phyloP scores from a whole-genome alignment of 2,888 invertebrate species.

The Odontomyia ornata region DNA sequence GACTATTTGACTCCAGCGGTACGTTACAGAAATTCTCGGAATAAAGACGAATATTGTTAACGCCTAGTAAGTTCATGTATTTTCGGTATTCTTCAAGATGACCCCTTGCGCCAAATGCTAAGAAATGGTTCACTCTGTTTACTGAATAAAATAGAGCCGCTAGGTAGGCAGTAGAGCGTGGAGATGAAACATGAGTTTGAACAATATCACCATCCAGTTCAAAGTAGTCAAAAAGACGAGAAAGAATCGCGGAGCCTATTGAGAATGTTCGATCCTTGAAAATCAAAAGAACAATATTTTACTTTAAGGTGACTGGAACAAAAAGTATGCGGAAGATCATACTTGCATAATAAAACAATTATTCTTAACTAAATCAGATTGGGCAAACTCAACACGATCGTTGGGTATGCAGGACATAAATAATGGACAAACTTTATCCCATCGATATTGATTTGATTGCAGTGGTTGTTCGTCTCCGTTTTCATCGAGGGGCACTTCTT shows the following conservation, averaged over 20 bases:
- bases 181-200: constrained; percentile 82
- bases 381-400: constrained; percentile 67
- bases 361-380: constrained; percentile 67
- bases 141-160: constrained; percentile 73
- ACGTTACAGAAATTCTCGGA: constrained; percentile 67
- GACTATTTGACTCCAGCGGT: constrained; percentile 65
- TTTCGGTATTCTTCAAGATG: constrained; percentile 70
- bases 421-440: constrained; percentile 66
- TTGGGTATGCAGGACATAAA: constrained; percentile 68
- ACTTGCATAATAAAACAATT: constrained; percentile 70
- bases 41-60: constrained; percentile 68
- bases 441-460: constrained; percentile 58
- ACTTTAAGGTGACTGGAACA: neutral
- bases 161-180: constrained; percentile 80
- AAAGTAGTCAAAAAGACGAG: constrained; percentile 70
- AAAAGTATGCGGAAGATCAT: constrained; percentile 42
- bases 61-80: constrained; percentile 75
- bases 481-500: constrained; percentile 51
- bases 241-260: constrained; percentile 79
- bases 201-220: constrained; percentile 78
- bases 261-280: constrained; percentile 81
- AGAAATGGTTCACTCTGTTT: constrained; percentile 68
- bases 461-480: constrained; percentile 51
- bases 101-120: constrained; percentile 71
- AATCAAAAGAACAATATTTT: constrained; percentile 5